A percentile compares a stretch with the other conserved stretches of the same genome.
Evolutionary conservation across 2,888 invertebrate species (phyloP).

Genomic region (Phalera bucephala): DNA sequence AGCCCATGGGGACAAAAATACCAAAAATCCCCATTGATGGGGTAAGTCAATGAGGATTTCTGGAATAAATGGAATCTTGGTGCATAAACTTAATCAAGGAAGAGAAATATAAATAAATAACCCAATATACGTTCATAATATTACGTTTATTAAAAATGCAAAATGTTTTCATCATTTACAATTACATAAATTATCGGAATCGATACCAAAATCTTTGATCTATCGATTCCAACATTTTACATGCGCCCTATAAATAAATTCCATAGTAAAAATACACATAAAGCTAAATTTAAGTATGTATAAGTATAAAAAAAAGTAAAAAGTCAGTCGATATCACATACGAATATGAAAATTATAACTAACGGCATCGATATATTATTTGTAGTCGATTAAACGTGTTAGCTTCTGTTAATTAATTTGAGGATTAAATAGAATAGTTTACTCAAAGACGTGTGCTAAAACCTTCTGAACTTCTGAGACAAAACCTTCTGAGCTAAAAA

Average conservation of each 20-base stretch:
- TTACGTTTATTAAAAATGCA: conserved; percentile 40
- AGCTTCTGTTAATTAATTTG: too few relatives aligned
- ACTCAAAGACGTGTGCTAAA: too few relatives aligned
- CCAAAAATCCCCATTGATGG: too few relatives aligned
- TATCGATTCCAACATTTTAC: conserved; percentile 9
- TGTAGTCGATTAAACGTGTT: too few relatives aligned
- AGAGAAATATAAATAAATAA: conserved; percentile 10
- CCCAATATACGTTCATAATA: conserved; percentile 14
- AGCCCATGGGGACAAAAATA: too few relatives aligned
- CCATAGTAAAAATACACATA: conserved; percentile 23
- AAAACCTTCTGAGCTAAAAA: too few relatives aligned
- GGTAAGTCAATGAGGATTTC: too few relatives aligned
- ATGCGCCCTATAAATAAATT: conserved; percentile 20
- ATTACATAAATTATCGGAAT: conserved; percentile 19
- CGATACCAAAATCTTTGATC: conserved; percentile 14
- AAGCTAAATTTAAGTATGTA: conserved; percentile 15
- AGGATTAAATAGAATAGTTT: too few relatives aligned
- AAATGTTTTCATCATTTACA: conserved; percentile 35
- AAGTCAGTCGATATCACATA: conserved; percentile 51
- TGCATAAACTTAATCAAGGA: too few relatives aligned
- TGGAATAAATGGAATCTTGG: too few relatives aligned
- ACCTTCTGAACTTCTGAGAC: too few relatives aligned
- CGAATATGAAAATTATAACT: conserved; percentile 14
- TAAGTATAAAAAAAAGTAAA: conserved; percentile 20
- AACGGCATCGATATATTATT: too few relatives aligned